Base-by-base conservation (phyloP, 2,888 invertebrate species). In the Meliscaeva auricollis region DNA sequence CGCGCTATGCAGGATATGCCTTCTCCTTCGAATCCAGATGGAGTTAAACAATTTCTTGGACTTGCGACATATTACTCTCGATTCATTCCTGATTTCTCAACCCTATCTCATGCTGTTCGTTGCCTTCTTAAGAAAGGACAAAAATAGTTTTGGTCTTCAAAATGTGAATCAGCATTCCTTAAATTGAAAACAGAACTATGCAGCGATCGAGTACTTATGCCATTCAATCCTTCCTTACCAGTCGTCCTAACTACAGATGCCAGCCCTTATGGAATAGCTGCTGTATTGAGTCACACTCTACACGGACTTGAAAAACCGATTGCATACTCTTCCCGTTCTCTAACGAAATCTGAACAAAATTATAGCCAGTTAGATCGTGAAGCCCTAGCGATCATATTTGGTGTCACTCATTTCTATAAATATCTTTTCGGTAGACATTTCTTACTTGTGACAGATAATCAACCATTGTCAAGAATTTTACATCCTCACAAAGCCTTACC, bases 101-200 rank as follows among this genome's bases (percentile, higher is more conserved):
- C 46, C 7, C 7, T 7, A 8, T 8, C 15, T 8, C 15, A 46
- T 46, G 46, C 7, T 46, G 8, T 46, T 17, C 46, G 38, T 2
- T 38, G 17, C 6, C 8, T 2, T 9, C 46, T 52, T 2, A 22
- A 50, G 22, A 50, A 22, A 50, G 50, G 6, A 6, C 50, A 22
- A 50, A 48, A 50, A 50, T 52, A 26, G n/a, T 22, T 5, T 5
- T 50, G 50, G 50, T 50, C 22, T 50, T 50, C 46, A 46, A 46
- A 46, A 46, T 46, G 46, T 1, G 8, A 17, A 1, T 9, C 9
- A 3, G 17, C 22, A 11, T 30, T n/a, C 0, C 1, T 30, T 0
- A 52, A 30, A n/a, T 8, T 52, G 2, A 52, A 52, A 30, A 15
- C 52, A 0, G 52, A 52, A 52, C n/a, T 52, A 15, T 52, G 30